phyloP scores from a whole-genome alignment of 2,797 vertebrate genomes.

The Pachyuromys duprasi region DNA sequence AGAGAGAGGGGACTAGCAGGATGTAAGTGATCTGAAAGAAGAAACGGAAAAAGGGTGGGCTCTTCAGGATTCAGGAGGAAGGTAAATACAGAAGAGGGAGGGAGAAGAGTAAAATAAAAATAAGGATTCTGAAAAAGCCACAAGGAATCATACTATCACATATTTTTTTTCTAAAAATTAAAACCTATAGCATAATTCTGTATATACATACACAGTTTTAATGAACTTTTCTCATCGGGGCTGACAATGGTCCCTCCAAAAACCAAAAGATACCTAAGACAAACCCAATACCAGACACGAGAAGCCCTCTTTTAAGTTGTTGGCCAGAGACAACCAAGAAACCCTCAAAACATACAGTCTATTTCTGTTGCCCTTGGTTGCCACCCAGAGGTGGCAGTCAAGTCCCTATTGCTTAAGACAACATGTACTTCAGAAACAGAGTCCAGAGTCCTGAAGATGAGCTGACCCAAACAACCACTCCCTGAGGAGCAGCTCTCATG shows the following conservation, averaged over 20 bases:
- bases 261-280: neutral
- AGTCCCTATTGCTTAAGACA: neutral
- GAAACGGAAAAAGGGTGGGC: neutral
- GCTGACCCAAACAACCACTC: neutral
- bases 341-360: neutral
- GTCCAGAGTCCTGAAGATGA: neutral
- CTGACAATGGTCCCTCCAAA: neutral
- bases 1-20: neutral
- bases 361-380: neutral
- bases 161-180: neutral
- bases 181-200: neutral
- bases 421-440: neutral
- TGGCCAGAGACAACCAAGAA: neutral
- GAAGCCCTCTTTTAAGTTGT: neutral
- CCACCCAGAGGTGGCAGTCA: neutral
- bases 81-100: too few species aligned
- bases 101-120: neutral
- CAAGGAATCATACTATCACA: neutral
- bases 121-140: neutral
- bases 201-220: neutral
- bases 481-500: neutral
- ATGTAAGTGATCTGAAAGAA: neutral
- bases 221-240: neutral
- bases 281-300: neutral
- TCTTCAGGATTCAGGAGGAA: too few species aligned